Base-by-base conservation (phyloP, 2,888 invertebrate species). In the Sinodicranocentrus sp. region DNA sequence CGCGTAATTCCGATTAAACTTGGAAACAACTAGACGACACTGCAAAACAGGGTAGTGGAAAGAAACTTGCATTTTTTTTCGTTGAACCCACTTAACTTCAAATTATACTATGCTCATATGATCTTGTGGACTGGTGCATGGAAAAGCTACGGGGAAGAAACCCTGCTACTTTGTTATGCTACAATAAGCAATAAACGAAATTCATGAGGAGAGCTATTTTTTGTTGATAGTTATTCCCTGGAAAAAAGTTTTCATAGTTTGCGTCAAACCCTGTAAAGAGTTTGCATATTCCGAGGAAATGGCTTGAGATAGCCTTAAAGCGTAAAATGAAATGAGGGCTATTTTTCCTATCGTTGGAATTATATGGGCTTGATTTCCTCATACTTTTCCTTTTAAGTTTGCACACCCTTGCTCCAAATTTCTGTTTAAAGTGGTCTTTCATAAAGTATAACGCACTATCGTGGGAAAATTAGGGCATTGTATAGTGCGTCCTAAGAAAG, bases 151-250 rank as follows among this genome's bases (percentile, higher is more conserved):
- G 13, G 39, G 39, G 13, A 39, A 39, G 39, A 13, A 39, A 39
- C 6, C 39, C 39, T 39, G 39, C 23, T 25, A 13, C 5, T 17
- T 54, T 54, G 17, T 54, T 10, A 54, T 6, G 54, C 54, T 71
- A 71, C 71, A 71, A 71, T 71, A 54, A 59, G 72, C 23, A 72
- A 72, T 72, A 72, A 72, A 72, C 19, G 43, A 72, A 72, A 72
- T 72, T 72, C 57, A 72, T 72, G 72, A 59, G 57, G 57, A 72
- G 59, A 72, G 44, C 39, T 57, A 39, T n/a, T n/a, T n/a, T n/a
- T n/a, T n/a, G n/a, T n/a, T n/a, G n/a, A n/a, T n/a, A n/a, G n/a
- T n/a, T n/a, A n/a, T n/a, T n/a, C 57, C n/a, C 39, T 39, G 39
- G 39, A 39, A 5, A 8, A 13, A 13, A 39, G 6, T 59, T 59